A percentile compares a stretch with the other conserved stretches of the same genome.
These are phyloP conservation scores for Calyptomena viridis DNA, from an alignment of 2,113 vertebrate species.

Conservation along the genomic window DNA sequence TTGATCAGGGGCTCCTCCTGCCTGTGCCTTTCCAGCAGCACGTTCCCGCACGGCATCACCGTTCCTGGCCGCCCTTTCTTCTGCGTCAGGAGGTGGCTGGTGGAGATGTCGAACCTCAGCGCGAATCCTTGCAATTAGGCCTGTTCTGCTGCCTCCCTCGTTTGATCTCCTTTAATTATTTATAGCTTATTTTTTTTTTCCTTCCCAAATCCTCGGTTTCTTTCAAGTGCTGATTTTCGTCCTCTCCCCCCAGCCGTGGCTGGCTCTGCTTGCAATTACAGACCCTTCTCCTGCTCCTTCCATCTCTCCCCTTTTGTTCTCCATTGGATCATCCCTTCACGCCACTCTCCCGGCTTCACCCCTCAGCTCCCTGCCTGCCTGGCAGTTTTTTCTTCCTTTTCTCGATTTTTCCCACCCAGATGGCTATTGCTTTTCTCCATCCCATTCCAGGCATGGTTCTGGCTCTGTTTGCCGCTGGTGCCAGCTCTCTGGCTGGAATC, in stretches of 20 bases:
- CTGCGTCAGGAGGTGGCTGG: neutral
- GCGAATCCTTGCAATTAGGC: slow-evolving; percentile 33
- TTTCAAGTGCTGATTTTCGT: slow-evolving; percentile 33
- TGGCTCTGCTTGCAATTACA: neutral
- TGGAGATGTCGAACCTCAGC: neutral
- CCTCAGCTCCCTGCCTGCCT: neutral
- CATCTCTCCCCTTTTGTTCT: slow-evolving; percentile 38
- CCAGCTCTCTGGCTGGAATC: neutral
- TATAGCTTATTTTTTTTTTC: neutral
- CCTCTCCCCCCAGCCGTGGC: neutral
- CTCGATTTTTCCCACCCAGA: neutral
- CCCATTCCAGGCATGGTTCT: neutral
- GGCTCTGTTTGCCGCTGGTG: neutral
- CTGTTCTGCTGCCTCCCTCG: slow-evolving; percentile 29
- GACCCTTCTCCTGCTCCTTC: neutral
- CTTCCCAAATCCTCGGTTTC: neutral
- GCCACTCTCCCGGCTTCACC: neutral
- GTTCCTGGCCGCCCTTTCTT: neutral
- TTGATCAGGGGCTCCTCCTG: neutral
- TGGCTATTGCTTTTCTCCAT: neutral
- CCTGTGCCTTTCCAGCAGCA: neutral
- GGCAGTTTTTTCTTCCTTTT: neutral
- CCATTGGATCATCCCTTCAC: neutral
- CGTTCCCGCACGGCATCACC: neutral
- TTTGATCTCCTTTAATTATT: slow-evolving; percentile 66